Percentiles rank a stretch among this genome's conserved stretches.
Conservation (phyloP, 1,140 invertebrate genomes). For the Solen grandis region DNA sequence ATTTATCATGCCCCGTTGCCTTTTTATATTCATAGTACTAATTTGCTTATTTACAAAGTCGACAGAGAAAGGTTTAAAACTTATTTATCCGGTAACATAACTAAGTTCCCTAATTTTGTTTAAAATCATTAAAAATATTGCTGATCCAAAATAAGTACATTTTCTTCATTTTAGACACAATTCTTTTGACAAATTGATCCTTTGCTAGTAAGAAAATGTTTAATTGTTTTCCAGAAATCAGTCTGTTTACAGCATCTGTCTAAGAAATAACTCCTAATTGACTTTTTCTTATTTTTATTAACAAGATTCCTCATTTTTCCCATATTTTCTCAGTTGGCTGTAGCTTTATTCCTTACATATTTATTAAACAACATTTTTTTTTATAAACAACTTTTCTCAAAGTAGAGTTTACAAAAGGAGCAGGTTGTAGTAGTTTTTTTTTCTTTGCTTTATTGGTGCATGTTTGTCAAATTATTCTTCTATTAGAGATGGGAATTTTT, state of each 20-base stretch:
- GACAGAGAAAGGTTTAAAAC: conserved; percentile 27
- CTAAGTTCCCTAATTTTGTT: conserved; percentile 19
- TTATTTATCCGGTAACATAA: background rate
- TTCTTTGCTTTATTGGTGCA: conserved; percentile 36
- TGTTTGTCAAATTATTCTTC: conserved; percentile 24
- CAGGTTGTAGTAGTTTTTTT: conserved; percentile 29
- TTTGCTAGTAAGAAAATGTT: conserved; percentile 50
- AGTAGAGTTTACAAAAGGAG: conserved; percentile 28
- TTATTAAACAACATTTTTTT: conserved; percentile 45
- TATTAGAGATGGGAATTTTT: conserved; percentile 17
- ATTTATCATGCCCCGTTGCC: conserved; percentile 32
- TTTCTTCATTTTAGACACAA: conserved; percentile 30
- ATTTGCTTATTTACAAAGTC: conserved; percentile 45
- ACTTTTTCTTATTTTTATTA: conserved; percentile 28
- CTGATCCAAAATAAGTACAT: conserved; percentile 30
- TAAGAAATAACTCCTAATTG: conserved; percentile 43
- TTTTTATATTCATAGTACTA: conserved; percentile 61
- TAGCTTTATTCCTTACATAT: conserved; percentile 30
- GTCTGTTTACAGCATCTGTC: conserved; percentile 35
- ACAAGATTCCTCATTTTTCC: conserved; percentile 28
- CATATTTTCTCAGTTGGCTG: conserved; percentile 40
- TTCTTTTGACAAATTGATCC: conserved; percentile 22
- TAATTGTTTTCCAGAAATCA: conserved; percentile 43
- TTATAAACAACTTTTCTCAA: conserved; percentile 31
- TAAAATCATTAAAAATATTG: conserved; percentile 47